Evolutionary conservation across 2,888 invertebrate species (phyloP).

Genomic region (Hirtodrosophila histrioides): DNA sequence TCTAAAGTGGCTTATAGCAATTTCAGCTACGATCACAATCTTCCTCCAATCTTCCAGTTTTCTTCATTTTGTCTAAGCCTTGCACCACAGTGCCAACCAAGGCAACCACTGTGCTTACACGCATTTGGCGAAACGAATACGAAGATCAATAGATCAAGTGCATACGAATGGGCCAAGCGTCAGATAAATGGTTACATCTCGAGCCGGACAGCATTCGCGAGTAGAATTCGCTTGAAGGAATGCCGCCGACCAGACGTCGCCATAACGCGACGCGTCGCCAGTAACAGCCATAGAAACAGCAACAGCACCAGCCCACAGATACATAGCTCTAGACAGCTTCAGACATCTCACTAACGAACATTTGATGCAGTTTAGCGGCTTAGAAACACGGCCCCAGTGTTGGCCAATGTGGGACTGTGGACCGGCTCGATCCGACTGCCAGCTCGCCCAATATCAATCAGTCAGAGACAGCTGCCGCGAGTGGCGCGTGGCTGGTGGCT

Average conservation of each 20-base stretch:
- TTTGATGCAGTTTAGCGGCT: constrained; percentile 51
- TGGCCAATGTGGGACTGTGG: constrained; percentile 40
- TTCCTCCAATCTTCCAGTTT: no score
- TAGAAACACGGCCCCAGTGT: constrained; percentile 32
- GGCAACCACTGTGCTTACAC: constrained; percentile 39
- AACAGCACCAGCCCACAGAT: constrained; percentile 27
- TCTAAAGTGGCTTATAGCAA: no score
- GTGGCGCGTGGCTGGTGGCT: constrained; percentile 36
- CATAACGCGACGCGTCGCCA: constrained; percentile 38
- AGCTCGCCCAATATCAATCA: constrained; percentile 75
- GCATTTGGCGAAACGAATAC: constrained; percentile 61
- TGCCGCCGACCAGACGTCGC: constrained; percentile 73
- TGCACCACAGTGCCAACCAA: constrained; percentile 10
- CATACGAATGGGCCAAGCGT: constrained; percentile 60
- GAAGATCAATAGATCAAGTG: constrained; percentile 80
- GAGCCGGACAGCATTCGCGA: constrained; percentile 49
- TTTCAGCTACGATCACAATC: no score
- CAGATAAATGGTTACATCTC: constrained; percentile 74
- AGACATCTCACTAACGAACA: constrained; percentile 46
- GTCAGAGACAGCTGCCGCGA: constrained; percentile 64
- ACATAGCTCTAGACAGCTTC: constrained; percentile 19
- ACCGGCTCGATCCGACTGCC: constrained; percentile 23
- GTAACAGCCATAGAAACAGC: not conserved
- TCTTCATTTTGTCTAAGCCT: not conserved
- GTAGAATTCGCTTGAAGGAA: constrained; percentile 55